These are phyloP conservation scores for Lagodon rhomboides DNA, from an alignment of 2,797 vertebrate genomes.

Conservation along the genomic window DNA sequence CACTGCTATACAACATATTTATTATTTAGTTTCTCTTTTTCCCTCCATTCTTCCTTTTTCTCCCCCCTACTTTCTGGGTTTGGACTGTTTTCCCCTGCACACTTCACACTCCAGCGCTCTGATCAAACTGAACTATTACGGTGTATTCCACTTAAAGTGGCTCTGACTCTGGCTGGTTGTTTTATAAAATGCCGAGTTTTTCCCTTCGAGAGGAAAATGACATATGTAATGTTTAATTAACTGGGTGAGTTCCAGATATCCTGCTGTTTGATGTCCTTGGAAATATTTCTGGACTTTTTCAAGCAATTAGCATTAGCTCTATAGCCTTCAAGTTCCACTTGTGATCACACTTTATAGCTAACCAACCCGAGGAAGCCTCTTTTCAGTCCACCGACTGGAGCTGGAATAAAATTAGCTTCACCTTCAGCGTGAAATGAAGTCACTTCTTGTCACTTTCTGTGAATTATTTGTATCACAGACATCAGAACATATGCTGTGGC, in stretches of 20 bases:
- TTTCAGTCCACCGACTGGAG: neutral
- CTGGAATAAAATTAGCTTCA: neutral
- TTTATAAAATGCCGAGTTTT: neutral
- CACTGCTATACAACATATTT: constrained; percentile 59
- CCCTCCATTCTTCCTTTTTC: constrained; percentile 18
- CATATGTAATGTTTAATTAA: neutral
- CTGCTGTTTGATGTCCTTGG: neutral
- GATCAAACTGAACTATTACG: constrained; percentile 19
- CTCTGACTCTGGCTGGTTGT: neutral
- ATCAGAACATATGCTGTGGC: neutral
- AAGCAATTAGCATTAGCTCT: neutral
- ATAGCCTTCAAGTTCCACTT: neutral
- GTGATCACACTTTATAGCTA: neutral
- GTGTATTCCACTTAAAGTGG: constrained; percentile 17
- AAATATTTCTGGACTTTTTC: neutral
- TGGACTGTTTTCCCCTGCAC: constrained; percentile 29
- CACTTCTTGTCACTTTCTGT: neutral
- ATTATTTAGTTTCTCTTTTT: constrained; percentile 61
- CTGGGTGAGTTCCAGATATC: neutral
- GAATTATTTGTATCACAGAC: neutral
- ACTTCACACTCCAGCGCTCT: constrained; percentile 4
- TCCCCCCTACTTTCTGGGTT: constrained; percentile 17
- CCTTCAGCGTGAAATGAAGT: neutral
- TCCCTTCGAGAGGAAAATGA: neutral
- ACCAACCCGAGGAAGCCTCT: neutral